Conservation (phyloP, 2,888 invertebrate genomes). For the Lasioglossum marginatum region DNA sequence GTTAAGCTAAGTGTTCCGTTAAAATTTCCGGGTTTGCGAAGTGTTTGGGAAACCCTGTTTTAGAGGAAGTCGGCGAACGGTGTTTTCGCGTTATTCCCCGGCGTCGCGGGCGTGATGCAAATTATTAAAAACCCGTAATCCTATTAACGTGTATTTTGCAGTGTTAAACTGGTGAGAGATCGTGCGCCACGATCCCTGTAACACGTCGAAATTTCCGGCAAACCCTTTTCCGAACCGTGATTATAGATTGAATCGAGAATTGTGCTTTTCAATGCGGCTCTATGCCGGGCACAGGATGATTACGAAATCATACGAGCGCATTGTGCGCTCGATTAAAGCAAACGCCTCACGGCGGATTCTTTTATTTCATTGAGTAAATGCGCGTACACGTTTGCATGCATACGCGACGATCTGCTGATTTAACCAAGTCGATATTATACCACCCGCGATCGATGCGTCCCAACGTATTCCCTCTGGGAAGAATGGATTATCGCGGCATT, state of each 20-base stretch:
- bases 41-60: too few species aligned
- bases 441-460: neutral
- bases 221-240: neutral
- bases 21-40: too few species aligned
- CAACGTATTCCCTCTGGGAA: neutral
- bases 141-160: neutral
- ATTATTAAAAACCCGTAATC: neutral
- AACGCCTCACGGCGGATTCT: slow-evolving; percentile 14
- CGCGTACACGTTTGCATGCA: neutral
- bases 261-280: neutral
- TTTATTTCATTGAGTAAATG: slow-evolving; percentile 1
- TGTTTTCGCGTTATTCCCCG: neutral
- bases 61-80: neutral
- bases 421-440: slow-evolving; percentile 4
- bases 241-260: neutral
- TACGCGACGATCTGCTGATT: neutral
- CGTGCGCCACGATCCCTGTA: neutral
- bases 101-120: neutral
- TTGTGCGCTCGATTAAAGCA: slow-evolving; percentile 44
- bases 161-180: neutral
- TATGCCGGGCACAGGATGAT: slow-evolving; percentile 1
- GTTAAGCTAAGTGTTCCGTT: too few species aligned
- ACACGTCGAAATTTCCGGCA: neutral
- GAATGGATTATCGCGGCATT: neutral
- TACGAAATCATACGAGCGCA: slow-evolving; percentile 54